Evolutionary conservation across 2,113 vertebrate genomes (phyloP).

Genomic region (Mustela nigripes): DNA sequence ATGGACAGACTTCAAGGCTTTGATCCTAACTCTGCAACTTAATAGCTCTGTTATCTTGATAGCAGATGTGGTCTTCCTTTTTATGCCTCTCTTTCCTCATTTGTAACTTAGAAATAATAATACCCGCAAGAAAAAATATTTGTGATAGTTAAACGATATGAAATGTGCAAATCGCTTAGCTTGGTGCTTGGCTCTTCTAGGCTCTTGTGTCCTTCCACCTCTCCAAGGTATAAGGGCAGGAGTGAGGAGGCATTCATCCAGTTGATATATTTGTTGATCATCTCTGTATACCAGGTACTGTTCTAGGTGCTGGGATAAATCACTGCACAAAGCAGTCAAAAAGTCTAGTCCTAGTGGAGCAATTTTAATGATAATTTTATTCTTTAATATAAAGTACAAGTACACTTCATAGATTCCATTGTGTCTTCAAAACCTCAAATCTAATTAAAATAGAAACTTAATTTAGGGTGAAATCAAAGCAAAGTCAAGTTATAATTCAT

Average conservation of each 20-base stretch:
- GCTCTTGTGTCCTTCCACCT: background rate
- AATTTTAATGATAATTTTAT: constrained; percentile 1
- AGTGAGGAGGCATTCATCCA: background rate
- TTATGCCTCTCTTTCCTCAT: background rate
- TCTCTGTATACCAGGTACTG: accelerated
- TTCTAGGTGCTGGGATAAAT: background rate
- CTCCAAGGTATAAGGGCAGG: background rate
- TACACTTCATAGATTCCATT: background rate
- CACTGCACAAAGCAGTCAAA: background rate
- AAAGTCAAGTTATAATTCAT: constrained; percentile 70
- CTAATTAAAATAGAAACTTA: constrained; percentile 56
- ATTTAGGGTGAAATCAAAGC: constrained; percentile 40
- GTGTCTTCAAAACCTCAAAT: background rate
- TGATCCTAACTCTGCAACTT: background rate
- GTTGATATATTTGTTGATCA: background rate
- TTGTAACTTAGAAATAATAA: background rate
- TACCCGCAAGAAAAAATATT: background rate
- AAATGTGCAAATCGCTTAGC: background rate
- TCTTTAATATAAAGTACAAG: constrained; percentile 25
- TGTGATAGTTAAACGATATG: background rate
- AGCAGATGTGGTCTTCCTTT: background rate
- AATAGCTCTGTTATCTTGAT: background rate
- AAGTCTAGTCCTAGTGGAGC: background rate
- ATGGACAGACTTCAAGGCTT: background rate
- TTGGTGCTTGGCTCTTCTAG: background rate